Evolutionary conservation across 2,888 invertebrate genomes (phyloP), one percentile per base, ranked within the genome.

Genomic region (Xiphydria camelus): DNA sequence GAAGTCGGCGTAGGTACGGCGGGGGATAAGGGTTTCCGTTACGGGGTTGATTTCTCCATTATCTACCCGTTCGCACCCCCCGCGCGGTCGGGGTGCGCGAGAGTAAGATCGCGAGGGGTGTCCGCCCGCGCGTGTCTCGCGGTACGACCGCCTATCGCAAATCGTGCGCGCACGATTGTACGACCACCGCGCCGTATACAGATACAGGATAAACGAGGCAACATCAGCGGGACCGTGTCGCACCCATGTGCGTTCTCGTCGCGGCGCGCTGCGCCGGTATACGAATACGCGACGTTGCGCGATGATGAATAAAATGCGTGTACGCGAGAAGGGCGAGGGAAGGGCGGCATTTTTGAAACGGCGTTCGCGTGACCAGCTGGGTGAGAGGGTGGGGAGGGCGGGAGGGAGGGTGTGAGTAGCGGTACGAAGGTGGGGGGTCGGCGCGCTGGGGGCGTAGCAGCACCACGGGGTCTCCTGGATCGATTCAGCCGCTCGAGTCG

Each of bases 401-500:
- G 14, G 20, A 26, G 26, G 5, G 18, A 25, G 21, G 18, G 14
- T 25, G n/a, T 22, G 19, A 34, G 19, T n/a, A n/a, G n/a, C n/a
- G n/a, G 36, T 19, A 36, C 36, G 32, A 20, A 34, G 57, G 43
- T 43, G 52, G 49, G 45, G 47, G 53, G 39, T 37, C 15, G 38
- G 53, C 53, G 49, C 57, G 53, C 55, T 53, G 55, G 52, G 50
- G 49, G 51, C 53, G 54, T 43, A 51, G 52, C 48, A 53, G 51
- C 50, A 49, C 53, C 52, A 49, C 47, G 56, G 57, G 62, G 59
- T 62, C 65, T 55, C 54, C 61, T 53, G 68, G 69, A 70, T 70
- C 69, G 69, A 70, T 70, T 64, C 69, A 70, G 69, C 69, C 63
- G 68, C 65, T 65, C 67, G 68, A 68, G 67, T 66, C 53, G 62